Evolutionary conservation across 2,113 vertebrate species (phyloP), one percentile per base, ranked within the genome.

Genomic region (Pterocles burchelli): DNA sequence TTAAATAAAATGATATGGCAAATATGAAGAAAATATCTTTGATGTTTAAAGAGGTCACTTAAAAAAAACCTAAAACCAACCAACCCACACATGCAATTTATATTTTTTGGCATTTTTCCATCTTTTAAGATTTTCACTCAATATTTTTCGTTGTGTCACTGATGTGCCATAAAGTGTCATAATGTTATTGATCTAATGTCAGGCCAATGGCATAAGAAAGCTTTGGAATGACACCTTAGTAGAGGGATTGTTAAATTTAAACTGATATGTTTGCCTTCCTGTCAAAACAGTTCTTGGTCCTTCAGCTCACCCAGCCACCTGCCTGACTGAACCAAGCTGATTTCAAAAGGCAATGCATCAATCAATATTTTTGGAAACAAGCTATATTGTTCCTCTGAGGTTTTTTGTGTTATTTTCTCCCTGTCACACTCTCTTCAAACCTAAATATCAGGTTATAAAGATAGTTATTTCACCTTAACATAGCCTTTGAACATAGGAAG

Each of bases 201-300:
- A 71, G 70, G 61, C 72, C 68, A n/a, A 81, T 36, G 61, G 76
- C 57, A 38, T 81, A 72, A 89, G 73, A 87, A 95, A 85, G 80
- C 76, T 89, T 93, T 81, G 65, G 54, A 92, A 93, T 94, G 94
- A 91, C 84, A 95, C 28, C 57, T 63, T 14, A 95, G 84, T 89
- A 71, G 77, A 92, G 38, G 45, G 91, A 92, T 92, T 94, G 73
- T 87, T 96, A 92, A 81, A 95, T 95, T 95, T 94, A 65, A 96
- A 85, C 73, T 81, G 91, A 92, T 92, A 43, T 57, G 45, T 92
- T 92, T 95, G 52, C 84, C 57, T 95, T 86, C 36, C 77, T 95
- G 84, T 95, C 94, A 96, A 67, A 95, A 78, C 52, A 78, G 77
- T 85, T 45, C 48, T 29, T 0, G 8, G 66, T 90, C 67, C 55